A percentile compares a stretch with the other conserved stretches of the same genome.
These are phyloP conservation scores for Caretta caretta DNA, from an alignment of 2,113 vertebrate species.

Conservation along the genomic window DNA sequence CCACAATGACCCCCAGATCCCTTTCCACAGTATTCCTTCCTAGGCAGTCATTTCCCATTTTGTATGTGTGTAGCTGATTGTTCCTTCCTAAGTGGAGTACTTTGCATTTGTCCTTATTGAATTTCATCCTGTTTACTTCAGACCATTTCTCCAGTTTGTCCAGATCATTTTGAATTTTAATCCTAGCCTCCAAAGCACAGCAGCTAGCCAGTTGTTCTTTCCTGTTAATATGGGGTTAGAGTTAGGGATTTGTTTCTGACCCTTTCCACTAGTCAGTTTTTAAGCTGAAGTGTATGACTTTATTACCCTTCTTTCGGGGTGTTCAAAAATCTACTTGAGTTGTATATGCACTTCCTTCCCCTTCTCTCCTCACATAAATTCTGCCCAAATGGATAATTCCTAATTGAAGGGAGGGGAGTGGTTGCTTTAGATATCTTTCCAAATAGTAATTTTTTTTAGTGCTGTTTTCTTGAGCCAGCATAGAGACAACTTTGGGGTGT, in stretches of 20 bases:
- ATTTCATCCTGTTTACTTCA: no score
- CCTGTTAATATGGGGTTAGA: background rate
- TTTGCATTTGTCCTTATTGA: no score
- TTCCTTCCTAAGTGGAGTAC: no score
- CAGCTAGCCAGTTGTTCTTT: background rate
- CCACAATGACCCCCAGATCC: no score
- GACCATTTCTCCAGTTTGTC: no score
- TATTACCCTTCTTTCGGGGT: background rate
- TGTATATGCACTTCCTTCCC: background rate
- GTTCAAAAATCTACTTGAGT: background rate
- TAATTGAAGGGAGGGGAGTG: background rate
- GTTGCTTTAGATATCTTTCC: background rate
- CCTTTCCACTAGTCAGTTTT: background rate
- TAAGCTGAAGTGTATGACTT: background rate
- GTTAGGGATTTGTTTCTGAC: background rate
- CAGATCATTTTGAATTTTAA: no score
- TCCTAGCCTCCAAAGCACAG: no score
- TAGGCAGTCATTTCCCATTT: no score
- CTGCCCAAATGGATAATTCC: no score
- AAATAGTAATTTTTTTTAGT: background rate
- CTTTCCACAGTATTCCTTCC: no score
- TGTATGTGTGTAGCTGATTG: no score
- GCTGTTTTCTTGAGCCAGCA: accelerated
- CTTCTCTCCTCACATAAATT: no score
- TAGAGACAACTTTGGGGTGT: background rate